phyloP scores from a whole-genome alignment of 2,797 vertebrate genomes.

The Microctenopoma stevenorrisi region DNA sequence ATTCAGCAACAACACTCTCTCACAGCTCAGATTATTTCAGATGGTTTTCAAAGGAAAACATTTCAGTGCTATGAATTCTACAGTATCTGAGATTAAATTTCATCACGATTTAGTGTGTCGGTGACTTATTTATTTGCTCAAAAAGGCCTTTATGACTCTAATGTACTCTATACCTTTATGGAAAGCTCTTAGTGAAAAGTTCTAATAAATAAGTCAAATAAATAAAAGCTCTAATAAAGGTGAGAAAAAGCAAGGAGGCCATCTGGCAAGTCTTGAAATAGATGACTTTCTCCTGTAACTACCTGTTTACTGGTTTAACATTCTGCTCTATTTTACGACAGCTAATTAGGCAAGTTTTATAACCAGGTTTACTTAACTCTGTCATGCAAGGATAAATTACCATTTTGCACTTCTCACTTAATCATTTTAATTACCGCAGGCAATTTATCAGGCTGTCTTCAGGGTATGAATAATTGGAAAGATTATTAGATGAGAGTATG shows the following conservation, averaged over 20 bases:
- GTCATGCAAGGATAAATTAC: slow-evolving; percentile 78
- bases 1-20: background rate
- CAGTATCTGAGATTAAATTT: background rate
- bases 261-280: slow-evolving; percentile 25
- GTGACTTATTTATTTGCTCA: background rate
- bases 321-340: slow-evolving; percentile 67
- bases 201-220: background rate
- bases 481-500: slow-evolving; percentile 70
- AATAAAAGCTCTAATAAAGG: slow-evolving; percentile 12
- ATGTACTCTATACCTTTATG: background rate
- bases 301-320: slow-evolving; percentile 62
- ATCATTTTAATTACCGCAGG: slow-evolving; percentile 83
- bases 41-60: background rate
- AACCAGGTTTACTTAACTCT: slow-evolving; percentile 81
- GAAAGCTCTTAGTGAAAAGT: background rate
- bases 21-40: background rate
- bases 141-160: background rate
- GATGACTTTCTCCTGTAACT: slow-evolving; percentile 39
- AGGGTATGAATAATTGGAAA: slow-evolving; percentile 79
- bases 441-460: slow-evolving; percentile 80
- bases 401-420: slow-evolving; percentile 82
- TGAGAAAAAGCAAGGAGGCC: slow-evolving; percentile 19
- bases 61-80: background rate
- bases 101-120: background rate
- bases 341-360: slow-evolving; percentile 81